Percentiles rank a stretch among this genome's conserved stretches.
Evolutionary conservation across 2,797 vertebrate genomes (phyloP).

Genomic region (Danionella dracula): DNA sequence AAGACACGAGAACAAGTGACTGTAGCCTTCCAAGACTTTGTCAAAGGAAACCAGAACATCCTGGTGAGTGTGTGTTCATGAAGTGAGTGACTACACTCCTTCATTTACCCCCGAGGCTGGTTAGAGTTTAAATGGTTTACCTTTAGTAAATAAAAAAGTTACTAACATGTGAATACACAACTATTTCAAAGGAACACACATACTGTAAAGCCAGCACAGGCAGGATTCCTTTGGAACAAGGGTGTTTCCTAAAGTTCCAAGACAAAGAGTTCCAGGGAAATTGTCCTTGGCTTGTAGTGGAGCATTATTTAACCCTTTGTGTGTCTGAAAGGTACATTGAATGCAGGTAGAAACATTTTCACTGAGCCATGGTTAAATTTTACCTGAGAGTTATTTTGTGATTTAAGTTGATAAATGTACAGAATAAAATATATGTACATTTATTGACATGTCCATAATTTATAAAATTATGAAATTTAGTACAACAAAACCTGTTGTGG

Average conservation of each 20-base stretch:
- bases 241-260: conserved; percentile 5
- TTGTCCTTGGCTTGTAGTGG: neutral
- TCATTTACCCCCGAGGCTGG: conserved; percentile 10
- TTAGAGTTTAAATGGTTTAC: neutral
- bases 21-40: conserved; percentile 85
- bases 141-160: too few relatives aligned
- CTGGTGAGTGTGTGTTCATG: conserved; percentile 73
- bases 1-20: conserved; percentile 86
- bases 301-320: neutral
- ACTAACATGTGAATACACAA: neutral
- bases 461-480: too few relatives aligned
- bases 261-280: conserved; percentile 11
- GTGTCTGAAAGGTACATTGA: too few relatives aligned
- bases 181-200: neutral
- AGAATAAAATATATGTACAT: too few relatives aligned
- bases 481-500: too few relatives aligned
- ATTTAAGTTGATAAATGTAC: too few relatives aligned
- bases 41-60: conserved; percentile 81
- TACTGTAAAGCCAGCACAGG: neutral
- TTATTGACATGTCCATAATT: too few relatives aligned
- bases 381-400: too few relatives aligned
- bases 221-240: neutral
- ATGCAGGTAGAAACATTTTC: too few relatives aligned
- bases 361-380: too few relatives aligned
- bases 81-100: neutral